phyloP scores from a whole-genome alignment of 2,113 vertebrate genomes.

The Misgurnus anguillicaudatus region DNA sequence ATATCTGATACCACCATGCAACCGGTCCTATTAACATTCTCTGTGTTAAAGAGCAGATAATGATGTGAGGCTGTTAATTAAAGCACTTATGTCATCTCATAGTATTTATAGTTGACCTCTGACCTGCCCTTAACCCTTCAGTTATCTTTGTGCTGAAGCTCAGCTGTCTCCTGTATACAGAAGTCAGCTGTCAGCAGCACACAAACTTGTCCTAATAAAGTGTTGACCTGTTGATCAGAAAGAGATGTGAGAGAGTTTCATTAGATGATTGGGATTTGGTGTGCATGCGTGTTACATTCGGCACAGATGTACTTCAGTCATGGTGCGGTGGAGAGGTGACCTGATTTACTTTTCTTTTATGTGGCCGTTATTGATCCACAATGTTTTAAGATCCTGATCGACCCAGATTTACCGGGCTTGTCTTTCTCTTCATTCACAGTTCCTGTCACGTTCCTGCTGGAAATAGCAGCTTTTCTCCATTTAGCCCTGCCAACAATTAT shows the following conservation, averaged over 20 bases:
- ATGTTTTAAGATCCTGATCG: slow-evolving; percentile 40
- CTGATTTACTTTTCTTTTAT: slow-evolving; percentile 38
- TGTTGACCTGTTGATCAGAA: too few relatives aligned
- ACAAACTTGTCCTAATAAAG: slow-evolving; percentile 35
- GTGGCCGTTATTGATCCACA: slow-evolving; percentile 34
- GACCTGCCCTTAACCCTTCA: slow-evolving; percentile 60
- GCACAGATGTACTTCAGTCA: not conserved
- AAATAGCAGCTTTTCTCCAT: slow-evolving; percentile 13
- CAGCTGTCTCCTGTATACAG: slow-evolving; percentile 61
- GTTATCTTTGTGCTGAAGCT: slow-evolving; percentile 47
- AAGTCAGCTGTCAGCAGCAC: slow-evolving; percentile 66
- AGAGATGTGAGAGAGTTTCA: not conserved
- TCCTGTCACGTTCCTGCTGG: not conserved
- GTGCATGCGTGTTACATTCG: not conserved
- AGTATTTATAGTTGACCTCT: slow-evolving; percentile 56
- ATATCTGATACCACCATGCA: not conserved
- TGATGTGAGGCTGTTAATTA: slow-evolving; percentile 58
- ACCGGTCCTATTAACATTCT: not conserved
- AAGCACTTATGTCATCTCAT: slow-evolving; percentile 38
- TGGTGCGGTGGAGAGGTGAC: not conserved
- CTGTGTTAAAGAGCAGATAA: not conserved
- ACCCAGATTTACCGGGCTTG: not conserved
- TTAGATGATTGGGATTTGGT: not conserved
- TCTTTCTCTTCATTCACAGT: slow-evolving; percentile 26
- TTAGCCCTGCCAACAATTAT: slow-evolving; percentile 18